Conservation (phyloP, 2,113 vertebrate species). For the Sapayoa aenigma region DNA sequence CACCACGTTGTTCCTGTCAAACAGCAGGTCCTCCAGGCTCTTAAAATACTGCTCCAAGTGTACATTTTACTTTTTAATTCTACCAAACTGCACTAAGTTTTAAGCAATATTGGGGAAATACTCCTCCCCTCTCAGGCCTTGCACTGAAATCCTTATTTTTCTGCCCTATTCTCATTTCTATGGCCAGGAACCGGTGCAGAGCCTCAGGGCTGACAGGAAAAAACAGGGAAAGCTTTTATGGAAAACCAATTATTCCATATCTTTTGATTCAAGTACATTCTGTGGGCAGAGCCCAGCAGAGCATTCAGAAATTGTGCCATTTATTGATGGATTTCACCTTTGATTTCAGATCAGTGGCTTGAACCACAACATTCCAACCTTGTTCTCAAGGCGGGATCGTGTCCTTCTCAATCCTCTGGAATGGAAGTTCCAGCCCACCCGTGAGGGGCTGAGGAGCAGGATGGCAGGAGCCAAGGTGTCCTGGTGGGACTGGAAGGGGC, state of each 20-base stretch:
- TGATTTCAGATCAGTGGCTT: not conserved
- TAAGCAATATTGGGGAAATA: not conserved
- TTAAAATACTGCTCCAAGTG: not conserved
- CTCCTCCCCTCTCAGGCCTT: not conserved
- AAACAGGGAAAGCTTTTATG: not conserved
- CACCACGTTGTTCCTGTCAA: not conserved
- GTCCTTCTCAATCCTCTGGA: too few species aligned
- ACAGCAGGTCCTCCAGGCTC: not conserved
- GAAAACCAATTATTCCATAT: not conserved
- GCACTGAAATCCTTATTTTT: not conserved
- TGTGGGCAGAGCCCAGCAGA: not conserved
- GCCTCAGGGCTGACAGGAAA: not conserved
- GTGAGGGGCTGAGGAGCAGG: not conserved
- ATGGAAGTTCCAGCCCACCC: not conserved
- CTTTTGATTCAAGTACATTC: not conserved
- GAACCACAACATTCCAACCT: not conserved
- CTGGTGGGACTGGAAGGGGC: too few species aligned
- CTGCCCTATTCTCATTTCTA: not conserved
- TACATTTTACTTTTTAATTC: not conserved
- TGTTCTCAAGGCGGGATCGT: not conserved
- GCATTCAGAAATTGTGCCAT: not conserved
- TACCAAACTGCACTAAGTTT: not conserved
- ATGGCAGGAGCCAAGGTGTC: too few species aligned
- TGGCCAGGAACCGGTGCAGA: not conserved
- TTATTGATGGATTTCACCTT: not conserved